Conservation (phyloP, 37 sponge, comb jelly and placozoan species). For the Mnemiopsis leidyi region DNA sequence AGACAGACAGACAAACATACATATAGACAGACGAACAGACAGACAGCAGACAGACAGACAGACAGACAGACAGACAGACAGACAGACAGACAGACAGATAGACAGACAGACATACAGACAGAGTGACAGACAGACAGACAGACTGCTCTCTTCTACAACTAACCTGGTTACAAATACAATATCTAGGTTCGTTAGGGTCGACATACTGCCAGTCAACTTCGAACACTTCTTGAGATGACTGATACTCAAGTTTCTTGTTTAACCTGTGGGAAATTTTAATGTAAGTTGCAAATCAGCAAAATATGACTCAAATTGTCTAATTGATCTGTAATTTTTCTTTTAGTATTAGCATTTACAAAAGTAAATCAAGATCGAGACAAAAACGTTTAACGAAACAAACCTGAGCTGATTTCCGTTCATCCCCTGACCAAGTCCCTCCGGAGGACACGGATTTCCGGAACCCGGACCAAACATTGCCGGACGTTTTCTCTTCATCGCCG, state of each 20-base stretch:
- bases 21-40: constrained; percentile 27
- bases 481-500: constrained; percentile 22
- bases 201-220: constrained; percentile 68
- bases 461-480: constrained; percentile 58
- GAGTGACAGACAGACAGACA: constrained; percentile 49
- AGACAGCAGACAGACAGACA: constrained; percentile 50
- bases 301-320: too few relatives aligned
- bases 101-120: constrained; percentile 48
- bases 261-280: too few relatives aligned
- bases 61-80: constrained; percentile 47
- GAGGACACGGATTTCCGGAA: not conserved
- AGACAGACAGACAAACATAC: constrained; percentile 42
- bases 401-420: constrained; percentile 18
- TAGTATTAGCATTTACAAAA: too few relatives aligned
- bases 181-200: constrained; percentile 95
- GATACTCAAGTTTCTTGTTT: constrained; percentile 64
- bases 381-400: not conserved
- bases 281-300: too few relatives aligned
- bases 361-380: too few relatives aligned
- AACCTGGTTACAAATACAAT: constrained; percentile 82
- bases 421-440: not conserved
- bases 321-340: too few relatives aligned
- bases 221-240: constrained; percentile 45
- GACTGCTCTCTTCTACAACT: not conserved
- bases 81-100: constrained; percentile 49